Evolutionary conservation across 1,140 invertebrate genomes (phyloP).

Genomic region (Leptinotarsa lineolata): DNA sequence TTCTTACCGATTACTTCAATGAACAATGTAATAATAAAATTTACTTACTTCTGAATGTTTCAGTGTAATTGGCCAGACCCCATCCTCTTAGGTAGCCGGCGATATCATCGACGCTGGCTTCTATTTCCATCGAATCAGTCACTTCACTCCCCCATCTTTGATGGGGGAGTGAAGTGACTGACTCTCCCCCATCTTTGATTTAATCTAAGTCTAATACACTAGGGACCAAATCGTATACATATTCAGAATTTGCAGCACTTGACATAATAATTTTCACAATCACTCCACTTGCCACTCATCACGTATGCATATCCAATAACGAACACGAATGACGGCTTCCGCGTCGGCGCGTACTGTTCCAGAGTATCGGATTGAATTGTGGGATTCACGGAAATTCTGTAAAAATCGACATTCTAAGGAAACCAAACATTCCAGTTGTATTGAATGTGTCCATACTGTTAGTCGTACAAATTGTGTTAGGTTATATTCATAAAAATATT

Average conservation of each 20-base stretch:
- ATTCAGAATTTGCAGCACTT: background rate
- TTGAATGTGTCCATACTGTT: no score
- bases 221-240: background rate
- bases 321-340: no score
- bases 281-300: background rate
- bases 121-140: background rate
- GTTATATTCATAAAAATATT: no score
- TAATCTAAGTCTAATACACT: background rate
- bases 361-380: no score
- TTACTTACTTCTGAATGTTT: conserved; percentile 1
- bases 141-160: no score
- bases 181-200: background rate
- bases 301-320: background rate
- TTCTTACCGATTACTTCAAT: background rate
- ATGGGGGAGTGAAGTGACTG: no score
- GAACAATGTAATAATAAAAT: background rate
- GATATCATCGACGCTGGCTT: background rate
- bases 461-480: no score
- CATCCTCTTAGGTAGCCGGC: background rate
- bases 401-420: no score
- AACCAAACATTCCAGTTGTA: no score
- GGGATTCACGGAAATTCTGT: no score
- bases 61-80: background rate
- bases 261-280: background rate
- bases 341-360: no score